These are phyloP conservation scores for Nipponacmea schrenckii DNA, from an alignment of 2,888 invertebrate genomes.

Conservation along the genomic window DNA sequence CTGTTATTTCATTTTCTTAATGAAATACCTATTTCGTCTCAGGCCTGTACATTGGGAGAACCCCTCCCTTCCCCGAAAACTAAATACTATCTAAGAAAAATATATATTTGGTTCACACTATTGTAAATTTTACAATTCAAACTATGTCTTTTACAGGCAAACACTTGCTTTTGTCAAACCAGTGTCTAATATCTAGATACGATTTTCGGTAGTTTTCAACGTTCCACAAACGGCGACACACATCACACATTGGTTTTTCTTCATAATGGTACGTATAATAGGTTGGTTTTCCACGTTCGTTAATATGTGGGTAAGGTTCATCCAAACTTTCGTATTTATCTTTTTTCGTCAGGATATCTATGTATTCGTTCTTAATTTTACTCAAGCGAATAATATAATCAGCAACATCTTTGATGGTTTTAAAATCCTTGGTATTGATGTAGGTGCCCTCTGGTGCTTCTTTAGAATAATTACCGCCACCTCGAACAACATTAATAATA, in stretches of 20 bases:
- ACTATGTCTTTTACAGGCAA: neutral
- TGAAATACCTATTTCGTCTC: no score
- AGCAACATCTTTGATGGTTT: constrained; percentile 20
- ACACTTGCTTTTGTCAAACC: neutral
- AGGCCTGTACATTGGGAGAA: no score
- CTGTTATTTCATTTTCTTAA: no score
- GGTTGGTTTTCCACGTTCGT: neutral
- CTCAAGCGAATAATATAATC: constrained; percentile 21
- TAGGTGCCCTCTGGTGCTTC: constrained; percentile 13
- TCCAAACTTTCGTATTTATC: constrained; percentile 19
- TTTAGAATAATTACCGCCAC: constrained; percentile 6
- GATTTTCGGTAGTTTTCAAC: constrained; percentile 16
- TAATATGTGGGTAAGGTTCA: constrained; percentile 20
- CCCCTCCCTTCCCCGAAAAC: no score
- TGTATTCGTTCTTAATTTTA: constrained; percentile 15
- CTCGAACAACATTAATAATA: constrained; percentile 3
- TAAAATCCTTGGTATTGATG: constrained; percentile 25
- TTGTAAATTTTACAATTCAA: neutral
- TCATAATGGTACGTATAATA: constrained; percentile 27
- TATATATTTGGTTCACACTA: no score
- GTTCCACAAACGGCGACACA: constrained; percentile 32
- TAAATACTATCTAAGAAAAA: no score
- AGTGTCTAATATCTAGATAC: neutral
- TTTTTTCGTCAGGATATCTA: constrained; percentile 21
- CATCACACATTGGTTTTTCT: constrained; percentile 22